Evolutionary conservation across 2,888 invertebrate genomes (phyloP).

Genomic region (Mythimna albipuncta): DNA sequence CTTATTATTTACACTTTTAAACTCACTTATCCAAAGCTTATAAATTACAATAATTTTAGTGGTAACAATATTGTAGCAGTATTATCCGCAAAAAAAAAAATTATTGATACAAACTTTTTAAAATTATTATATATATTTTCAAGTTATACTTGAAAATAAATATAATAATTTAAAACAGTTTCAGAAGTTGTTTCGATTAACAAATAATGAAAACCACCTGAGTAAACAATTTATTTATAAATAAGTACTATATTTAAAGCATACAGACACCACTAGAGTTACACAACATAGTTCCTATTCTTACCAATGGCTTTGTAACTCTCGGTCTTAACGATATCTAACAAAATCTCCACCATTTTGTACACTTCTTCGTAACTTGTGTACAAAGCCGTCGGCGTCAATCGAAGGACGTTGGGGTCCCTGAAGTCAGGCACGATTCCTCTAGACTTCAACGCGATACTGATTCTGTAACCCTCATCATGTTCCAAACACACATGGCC

Average conservation of each 20-base stretch:
- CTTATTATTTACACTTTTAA: background rate
- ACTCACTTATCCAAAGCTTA: background rate
- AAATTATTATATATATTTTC: no score
- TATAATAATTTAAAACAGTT: no score
- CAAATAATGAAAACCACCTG: no score
- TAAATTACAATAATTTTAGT: no score
- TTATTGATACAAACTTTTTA: no score
- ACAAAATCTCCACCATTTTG: constrained; percentile 75
- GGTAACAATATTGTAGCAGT: no score
- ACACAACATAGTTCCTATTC: constrained; percentile 75
- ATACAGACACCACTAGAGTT: background rate
- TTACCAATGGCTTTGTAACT: constrained; percentile 72
- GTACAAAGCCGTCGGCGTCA: constrained; percentile 81
- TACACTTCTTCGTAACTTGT: constrained; percentile 82
- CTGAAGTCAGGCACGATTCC: constrained; percentile 80
- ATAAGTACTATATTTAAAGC: background rate
- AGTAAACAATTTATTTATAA: background rate
- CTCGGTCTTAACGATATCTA: constrained; percentile 75
- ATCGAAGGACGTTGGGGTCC: constrained; percentile 81
- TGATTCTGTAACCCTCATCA: constrained; percentile 81
- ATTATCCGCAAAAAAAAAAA: no score
- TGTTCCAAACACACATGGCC: constrained; percentile 84
- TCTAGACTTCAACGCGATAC: constrained; percentile 76
- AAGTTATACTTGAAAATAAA: background rate
- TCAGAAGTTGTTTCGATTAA: no score